phyloP scores from a whole-genome alignment of 30 jellyfish, hydroid and myxozoan species.

The Aurelia coerulea region DNA sequence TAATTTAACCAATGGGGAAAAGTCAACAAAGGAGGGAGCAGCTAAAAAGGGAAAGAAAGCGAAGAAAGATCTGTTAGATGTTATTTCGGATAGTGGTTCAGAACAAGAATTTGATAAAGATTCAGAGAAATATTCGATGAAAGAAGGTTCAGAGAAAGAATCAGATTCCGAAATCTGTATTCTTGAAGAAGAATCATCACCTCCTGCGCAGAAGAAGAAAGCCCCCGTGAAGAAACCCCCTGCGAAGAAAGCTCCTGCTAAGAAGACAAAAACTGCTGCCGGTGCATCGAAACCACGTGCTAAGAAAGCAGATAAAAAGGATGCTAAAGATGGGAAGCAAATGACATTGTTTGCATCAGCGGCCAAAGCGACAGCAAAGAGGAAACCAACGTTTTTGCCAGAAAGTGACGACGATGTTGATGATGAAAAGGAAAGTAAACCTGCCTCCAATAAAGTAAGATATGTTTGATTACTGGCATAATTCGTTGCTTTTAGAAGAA shows the following conservation, averaged over 20 bases:
- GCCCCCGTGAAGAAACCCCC: constrained; percentile 18
- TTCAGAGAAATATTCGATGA: background rate
- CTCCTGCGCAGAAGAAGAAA: constrained; percentile 40
- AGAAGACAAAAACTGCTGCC: constrained; percentile 10
- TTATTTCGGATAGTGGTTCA: background rate
- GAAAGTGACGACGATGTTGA: constrained; percentile 40
- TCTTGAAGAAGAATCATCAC: constrained; percentile 45
- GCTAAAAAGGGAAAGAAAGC: background rate
- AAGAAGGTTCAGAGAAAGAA: background rate
- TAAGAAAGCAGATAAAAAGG: constrained; percentile 5
- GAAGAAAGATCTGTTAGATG: constrained; percentile 2
- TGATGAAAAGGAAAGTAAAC: background rate
- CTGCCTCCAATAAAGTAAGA: constrained; percentile 16
- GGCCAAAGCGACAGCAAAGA: constrained; percentile 32
- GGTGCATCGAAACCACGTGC: background rate
- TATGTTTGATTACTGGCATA: too few species aligned
- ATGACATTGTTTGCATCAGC: constrained; percentile 49
- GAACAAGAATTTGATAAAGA: background rate
- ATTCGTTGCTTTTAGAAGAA: too few species aligned
- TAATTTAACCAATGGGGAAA: background rate
- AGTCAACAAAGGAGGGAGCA: too few species aligned
- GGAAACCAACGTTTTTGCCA: constrained; percentile 7
- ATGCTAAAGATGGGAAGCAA: constrained; percentile 24
- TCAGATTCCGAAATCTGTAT: constrained; percentile 14
- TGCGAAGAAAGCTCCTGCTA: constrained; percentile 22